phyloP scores from a whole-genome alignment of 2,888 invertebrate species.

The Nomada lathburiana region DNA sequence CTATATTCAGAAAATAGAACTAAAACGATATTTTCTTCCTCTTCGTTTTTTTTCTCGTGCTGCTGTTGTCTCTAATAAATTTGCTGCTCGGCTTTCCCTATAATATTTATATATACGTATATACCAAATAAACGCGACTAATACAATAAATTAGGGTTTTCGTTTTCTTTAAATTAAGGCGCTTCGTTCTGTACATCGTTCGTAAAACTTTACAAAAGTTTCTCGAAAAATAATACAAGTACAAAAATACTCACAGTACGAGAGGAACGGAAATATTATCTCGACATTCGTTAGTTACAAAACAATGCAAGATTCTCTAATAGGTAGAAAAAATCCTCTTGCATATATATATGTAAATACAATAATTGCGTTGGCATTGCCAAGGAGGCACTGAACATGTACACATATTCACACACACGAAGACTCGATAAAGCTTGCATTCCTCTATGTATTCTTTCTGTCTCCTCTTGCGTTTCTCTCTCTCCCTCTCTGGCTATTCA shows the following conservation, averaged over 20 bases:
- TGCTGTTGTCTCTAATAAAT: constrained; percentile 33
- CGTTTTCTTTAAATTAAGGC: constrained; percentile 73
- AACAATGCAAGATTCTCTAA: constrained; percentile 67
- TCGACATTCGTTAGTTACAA: constrained; percentile 69
- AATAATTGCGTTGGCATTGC: constrained; percentile 48
- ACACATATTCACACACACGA: constrained; percentile 44
- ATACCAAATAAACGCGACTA: constrained; percentile 71
- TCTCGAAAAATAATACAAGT: constrained; percentile 80
- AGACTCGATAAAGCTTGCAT: constrained; percentile 48
- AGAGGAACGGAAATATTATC: constrained; percentile 77
- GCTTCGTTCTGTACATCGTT: constrained; percentile 71
- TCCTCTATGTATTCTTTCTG: constrained; percentile 24
- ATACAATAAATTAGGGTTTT: constrained; percentile 78
- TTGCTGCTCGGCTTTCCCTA: constrained; percentile 64
- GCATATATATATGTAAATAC: constrained; percentile 19
- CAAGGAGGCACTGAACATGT: constrained; percentile 62
- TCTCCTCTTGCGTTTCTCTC: constrained; percentile 23
- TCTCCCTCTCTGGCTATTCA: constrained; percentile 13
- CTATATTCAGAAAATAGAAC: constrained; percentile 56
- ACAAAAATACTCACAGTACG: constrained; percentile 81
- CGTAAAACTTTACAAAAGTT: constrained; percentile 73
- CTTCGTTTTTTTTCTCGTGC: too few relatives aligned
- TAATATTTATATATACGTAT: constrained; percentile 4
- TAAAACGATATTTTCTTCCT: constrained; percentile 46
- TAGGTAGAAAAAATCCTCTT: constrained; percentile 48